Evolutionary conservation across 2,797 vertebrate species (phyloP), one percentile per base, ranked within the genome.

Genomic region (Microctenopoma lineatum): DNA sequence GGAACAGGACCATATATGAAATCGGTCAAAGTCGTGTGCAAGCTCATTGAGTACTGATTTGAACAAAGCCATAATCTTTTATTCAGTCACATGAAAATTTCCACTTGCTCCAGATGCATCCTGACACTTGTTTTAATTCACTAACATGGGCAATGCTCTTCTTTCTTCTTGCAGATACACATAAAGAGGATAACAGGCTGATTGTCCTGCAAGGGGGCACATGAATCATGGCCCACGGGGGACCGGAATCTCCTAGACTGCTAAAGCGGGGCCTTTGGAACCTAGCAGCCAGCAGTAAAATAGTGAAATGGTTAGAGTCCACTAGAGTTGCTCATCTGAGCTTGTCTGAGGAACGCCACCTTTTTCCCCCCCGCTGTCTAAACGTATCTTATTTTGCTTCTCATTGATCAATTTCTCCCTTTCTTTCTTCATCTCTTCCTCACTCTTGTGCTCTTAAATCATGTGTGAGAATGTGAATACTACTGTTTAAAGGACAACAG

Each of bases 171-270:
- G 86, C 94, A 99, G 98, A 96, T 99, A 87, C 98, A 99, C 86
- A 97, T 99, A 91, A 99, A 99, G 93, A 97, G 95, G 90, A 83
- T 94, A 84, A 89, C 96, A 87, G 95, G 94, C 78, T 97, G 95
- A 96, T 60, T 66, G 63, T 64, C 74, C 42, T 45, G 55, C 52
- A 69, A 42, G 27, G 58, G 61, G 74, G 76, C 64, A 66, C 73
- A 75, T 88, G 76, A 83, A 66, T 78, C 64, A 69, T 61, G 66
- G 75, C 65, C 79, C 81, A 66, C 26, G 59, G 75, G 78, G 80
- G 69, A 87, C 79, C 77, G 76, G 77, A 83, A 73, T 56, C 76
- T 73, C 73, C 55, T 54, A 60, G 85, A 85, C 88, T 91, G 89
- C 88, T 84, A 69, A 81, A 39, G 53, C 73, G 69, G 87, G 83